Percentiles rank a stretch among this genome's conserved stretches.
phyloP scores from a whole-genome alignment of 2,113 vertebrate species.

The Buteo buteo region DNA sequence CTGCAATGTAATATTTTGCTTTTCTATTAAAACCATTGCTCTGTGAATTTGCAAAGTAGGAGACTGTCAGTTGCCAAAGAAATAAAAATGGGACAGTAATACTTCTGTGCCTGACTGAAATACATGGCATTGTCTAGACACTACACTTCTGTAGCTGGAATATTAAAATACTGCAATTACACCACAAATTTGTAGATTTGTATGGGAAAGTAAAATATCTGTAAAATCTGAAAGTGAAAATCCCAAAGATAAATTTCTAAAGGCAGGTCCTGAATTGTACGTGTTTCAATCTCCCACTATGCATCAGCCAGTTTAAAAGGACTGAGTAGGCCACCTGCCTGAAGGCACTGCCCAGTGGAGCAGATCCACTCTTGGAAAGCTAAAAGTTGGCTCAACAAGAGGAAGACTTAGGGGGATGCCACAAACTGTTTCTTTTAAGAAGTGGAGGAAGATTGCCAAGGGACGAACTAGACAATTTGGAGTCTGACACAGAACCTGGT shows the following conservation, averaged over 20 bases:
- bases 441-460: not conserved
- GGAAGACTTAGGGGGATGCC: not conserved
- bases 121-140: constrained; percentile 33
- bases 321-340: not conserved
- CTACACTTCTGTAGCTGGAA: not conserved
- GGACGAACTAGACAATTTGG: not conserved
- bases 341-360: not conserved
- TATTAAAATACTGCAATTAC: constrained; percentile 23
- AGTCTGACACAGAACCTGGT: not conserved
- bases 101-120: constrained; percentile 40
- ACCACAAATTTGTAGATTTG: not conserved
- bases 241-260: not conserved
- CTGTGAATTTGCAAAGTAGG: constrained; percentile 30
- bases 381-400: not conserved
- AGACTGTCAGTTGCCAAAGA: constrained; percentile 9
- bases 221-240: not conserved
- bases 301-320: not conserved
- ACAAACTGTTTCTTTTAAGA: not conserved
- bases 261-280: not conserved
- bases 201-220: not conserved
- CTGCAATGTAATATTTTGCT: constrained; percentile 37
- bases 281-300: not conserved
- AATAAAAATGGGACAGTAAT: not conserved
- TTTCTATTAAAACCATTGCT: constrained; percentile 31
- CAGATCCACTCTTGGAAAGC: not conserved